Evolutionary conservation across 2,113 vertebrate genomes (phyloP), one percentile per base, ranked within the genome.

Genomic region (Micronycteris hirsuta): DNA sequence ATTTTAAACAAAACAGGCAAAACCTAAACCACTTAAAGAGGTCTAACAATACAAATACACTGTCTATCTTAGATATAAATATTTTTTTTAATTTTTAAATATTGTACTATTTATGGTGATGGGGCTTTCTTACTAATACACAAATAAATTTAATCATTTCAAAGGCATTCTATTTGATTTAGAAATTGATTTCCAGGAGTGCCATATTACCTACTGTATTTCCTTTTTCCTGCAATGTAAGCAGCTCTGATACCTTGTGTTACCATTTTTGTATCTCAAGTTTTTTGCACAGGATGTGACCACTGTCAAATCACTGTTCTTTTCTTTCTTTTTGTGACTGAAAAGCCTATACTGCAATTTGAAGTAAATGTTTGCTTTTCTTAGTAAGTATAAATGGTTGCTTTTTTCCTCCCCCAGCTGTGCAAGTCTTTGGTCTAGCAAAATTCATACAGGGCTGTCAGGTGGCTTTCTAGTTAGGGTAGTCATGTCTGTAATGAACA

Each of bases 341-440:
- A 98, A 98, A 98, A 98, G 98, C 97, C 97, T 98, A 98, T 98
- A 98, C 96, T 98, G 96, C 98, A 98, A 98, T 98, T 98, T 98
- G 98, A 98, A 99, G 98, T 98, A 98, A 98, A 98, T 98, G 98
- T 99, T 98, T 98, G 98, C 98, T 98, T 98, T 99, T 98, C 98
- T 98, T 98, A 98, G 97, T 96, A 94, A 93, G 54, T 93, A 93
- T 98, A 97, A 94, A 90, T 3, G 93, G 95, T 94, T 97, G 70
- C n/a, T 93, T 95, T 92, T 95, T 95, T 58, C 56, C 89, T 58
- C 91, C 93, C 58, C 92, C 31, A 76, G 52, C 24, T 85, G 1
- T 65, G 49, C n/a, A n/a, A 97, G 65, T 77, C 89, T 89, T 87
- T 82, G 78, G 38, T 91, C 36, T 86, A 85, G 65, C 38, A 89